phyloP scores from a whole-genome alignment of 1,140 invertebrate species.

The Lepeophtheirus salmonis region DNA sequence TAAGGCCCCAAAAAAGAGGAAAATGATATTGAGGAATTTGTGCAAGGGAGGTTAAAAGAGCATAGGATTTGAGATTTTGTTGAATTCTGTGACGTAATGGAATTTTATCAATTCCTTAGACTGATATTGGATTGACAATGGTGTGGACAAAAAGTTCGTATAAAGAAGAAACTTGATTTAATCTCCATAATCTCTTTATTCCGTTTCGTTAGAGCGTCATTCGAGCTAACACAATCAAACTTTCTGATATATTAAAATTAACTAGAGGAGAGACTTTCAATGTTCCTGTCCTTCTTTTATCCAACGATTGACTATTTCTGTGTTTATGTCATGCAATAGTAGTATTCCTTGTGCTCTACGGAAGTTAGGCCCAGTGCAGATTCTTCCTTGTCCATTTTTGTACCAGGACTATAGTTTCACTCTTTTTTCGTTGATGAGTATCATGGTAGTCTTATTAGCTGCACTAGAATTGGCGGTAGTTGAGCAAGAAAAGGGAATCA shows the following conservation, averaged over 20 bases:
- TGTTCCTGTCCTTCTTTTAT: constrained; percentile 95
- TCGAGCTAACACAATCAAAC: constrained; percentile 78
- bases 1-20: too few relatives aligned
- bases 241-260: constrained; percentile 90
- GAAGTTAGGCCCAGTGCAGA: constrained; percentile 89
- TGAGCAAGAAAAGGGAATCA: too few relatives aligned
- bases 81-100: constrained; percentile 77
- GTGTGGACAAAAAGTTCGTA: constrained; percentile 86
- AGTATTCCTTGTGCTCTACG: constrained; percentile 84
- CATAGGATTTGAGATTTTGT: constrained; percentile 85
- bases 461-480: too few relatives aligned
- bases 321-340: constrained; percentile 93
- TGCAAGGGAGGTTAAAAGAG: too few relatives aligned
- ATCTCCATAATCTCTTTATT: constrained; percentile 84
- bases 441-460: constrained; percentile 90
- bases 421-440: constrained; percentile 82
- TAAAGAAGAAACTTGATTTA: constrained; percentile 79
- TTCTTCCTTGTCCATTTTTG: constrained; percentile 82
- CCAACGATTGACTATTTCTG: constrained; percentile 90
- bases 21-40: too few relatives aligned
- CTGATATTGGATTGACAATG: constrained; percentile 77
- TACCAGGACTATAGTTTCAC: constrained; percentile 92
- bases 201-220: constrained; percentile 86
- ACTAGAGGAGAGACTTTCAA: constrained; percentile 87
- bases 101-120: constrained; percentile 82